Conservation (phyloP, 2,797 vertebrate genomes). For the Lithobates pipiens region DNA sequence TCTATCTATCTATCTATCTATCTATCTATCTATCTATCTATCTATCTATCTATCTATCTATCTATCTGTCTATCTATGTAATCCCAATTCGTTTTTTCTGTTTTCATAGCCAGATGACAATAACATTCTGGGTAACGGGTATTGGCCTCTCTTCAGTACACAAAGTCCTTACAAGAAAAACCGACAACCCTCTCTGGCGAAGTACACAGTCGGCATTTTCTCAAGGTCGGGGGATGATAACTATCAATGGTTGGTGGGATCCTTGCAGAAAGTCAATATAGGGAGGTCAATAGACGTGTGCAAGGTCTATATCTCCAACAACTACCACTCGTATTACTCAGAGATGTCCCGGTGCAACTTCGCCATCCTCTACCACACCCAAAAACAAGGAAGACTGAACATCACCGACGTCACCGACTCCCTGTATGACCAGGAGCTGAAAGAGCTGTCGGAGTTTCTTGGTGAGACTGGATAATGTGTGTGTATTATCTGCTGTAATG, state of each 20-base stretch:
- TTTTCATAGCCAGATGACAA: neutral
- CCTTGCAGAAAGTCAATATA: neutral
- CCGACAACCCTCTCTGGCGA: too few relatives aligned
- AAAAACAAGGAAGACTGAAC: constrained; percentile 23
- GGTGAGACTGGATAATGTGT: too few relatives aligned
- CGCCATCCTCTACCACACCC: constrained; percentile 36
- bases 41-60: too few relatives aligned
- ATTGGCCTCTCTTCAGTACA: neutral
- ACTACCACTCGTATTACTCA: neutral
- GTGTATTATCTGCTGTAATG: too few relatives aligned
- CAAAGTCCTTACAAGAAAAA: too few relatives aligned
- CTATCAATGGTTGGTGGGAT: constrained; percentile 1
- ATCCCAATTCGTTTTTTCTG: neutral
- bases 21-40: too few relatives aligned
- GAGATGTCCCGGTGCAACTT: constrained; percentile 6
- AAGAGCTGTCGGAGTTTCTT: neutral
- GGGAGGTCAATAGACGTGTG: neutral
- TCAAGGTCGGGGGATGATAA: constrained; percentile 8
- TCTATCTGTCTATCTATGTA: too few relatives aligned
- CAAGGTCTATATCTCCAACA: constrained; percentile 15
- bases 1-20: too few relatives aligned
- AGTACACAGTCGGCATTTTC: constrained; percentile 11
- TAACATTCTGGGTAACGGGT: neutral
- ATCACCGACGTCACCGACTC: constrained; percentile 34
- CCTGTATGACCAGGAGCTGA: constrained; percentile 30